Evolutionary conservation across 1,140 invertebrate species (phyloP), one percentile per base, ranked within the genome.

Genomic region (Ceratosolen fusciceps): DNA sequence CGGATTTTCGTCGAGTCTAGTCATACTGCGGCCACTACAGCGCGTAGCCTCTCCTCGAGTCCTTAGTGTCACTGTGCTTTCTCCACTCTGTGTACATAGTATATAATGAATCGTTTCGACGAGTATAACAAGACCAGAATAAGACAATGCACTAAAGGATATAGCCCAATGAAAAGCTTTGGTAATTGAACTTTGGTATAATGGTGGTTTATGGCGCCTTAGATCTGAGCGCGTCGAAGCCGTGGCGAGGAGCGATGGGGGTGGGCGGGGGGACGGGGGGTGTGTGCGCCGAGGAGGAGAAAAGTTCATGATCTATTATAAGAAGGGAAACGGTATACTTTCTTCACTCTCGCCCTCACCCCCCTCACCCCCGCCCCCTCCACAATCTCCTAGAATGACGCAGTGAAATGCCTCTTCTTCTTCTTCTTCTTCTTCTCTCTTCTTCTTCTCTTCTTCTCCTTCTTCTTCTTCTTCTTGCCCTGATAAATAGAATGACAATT

Each of bases 171-270:
- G 84, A 85, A 84, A 84, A 83, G 39, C 74, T 80, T 83, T 82
- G 80, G 82, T 87, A 87, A 87, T 87, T 87, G 86, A 87, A 87
- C 87, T 87, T 86, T 75, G 83, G 71, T 75, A 80, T 80, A 84
- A 87, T 86, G 86, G 84, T 82, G 82, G 82, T 83, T 85, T 85
- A 87, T 87, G 85, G 83, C 80, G 21, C n/a, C 54, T 58, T 58
- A 12, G n/a, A n/a, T n/a, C n/a, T n/a, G n/a, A n/a, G n/a, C n/a
- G n/a, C n/a, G n/a, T n/a, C n/a, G n/a, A 24, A 29, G 24, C n/a
- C n/a, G n/a, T n/a, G n/a, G n/a, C n/a, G n/a, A n/a, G n/a, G n/a
- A n/a, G n/a, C n/a, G n/a, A n/a, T n/a, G n/a, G n/a, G n/a, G n/a
- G n/a, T n/a, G n/a, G n/a, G n/a, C n/a, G n/a, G n/a, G n/a, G n/a